These are phyloP conservation scores for Martes martes DNA, from an alignment of 2,113 vertebrate species.

Conservation along the genomic window DNA sequence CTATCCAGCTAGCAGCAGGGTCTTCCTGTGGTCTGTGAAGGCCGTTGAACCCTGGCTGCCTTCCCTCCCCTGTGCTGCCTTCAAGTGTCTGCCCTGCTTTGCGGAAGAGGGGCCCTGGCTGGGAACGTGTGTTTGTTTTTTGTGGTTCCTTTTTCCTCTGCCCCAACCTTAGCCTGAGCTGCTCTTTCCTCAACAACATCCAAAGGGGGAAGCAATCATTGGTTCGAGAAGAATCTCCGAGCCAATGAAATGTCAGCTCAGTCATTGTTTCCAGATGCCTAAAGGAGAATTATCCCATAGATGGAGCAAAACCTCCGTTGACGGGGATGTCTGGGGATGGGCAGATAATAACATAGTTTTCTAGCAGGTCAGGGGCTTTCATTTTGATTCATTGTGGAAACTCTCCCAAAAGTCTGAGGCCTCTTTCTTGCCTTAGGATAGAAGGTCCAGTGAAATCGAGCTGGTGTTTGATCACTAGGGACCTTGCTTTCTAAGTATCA, in stretches of 20 bases:
- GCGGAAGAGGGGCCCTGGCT: neutral
- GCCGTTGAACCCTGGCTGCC: neutral
- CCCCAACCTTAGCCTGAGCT: conserved; percentile 44
- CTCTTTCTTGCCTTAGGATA: conserved; percentile 29
- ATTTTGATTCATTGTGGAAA: conserved; percentile 47
- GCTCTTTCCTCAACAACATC: conserved; percentile 67
- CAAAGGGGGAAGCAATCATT: conserved; percentile 54
- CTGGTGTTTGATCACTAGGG: conserved; percentile 32
- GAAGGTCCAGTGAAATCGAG: neutral
- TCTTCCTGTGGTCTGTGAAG: neutral
- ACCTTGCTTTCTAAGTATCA: conserved; percentile 42
- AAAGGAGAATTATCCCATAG: conserved; percentile 58
- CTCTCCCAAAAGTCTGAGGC: conserved; percentile 19
- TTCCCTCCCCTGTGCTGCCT: neutral
- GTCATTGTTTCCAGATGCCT: conserved; percentile 64
- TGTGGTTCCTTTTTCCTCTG: conserved; percentile 33
- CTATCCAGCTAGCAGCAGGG: neutral
- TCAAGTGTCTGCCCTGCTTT: neutral
- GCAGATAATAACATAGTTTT: conserved; percentile 13
- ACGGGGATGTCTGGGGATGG: conserved; percentile 50
- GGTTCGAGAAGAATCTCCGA: conserved; percentile 61
- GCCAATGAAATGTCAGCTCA: conserved; percentile 67
- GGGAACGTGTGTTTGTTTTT: conserved; percentile 30
- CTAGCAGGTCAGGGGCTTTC: neutral
- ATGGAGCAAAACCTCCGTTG: conserved; percentile 45